These are phyloP conservation scores for Myotis planiceps DNA, from an alignment of 2,797 vertebrate genomes.

Conservation along the genomic window DNA sequence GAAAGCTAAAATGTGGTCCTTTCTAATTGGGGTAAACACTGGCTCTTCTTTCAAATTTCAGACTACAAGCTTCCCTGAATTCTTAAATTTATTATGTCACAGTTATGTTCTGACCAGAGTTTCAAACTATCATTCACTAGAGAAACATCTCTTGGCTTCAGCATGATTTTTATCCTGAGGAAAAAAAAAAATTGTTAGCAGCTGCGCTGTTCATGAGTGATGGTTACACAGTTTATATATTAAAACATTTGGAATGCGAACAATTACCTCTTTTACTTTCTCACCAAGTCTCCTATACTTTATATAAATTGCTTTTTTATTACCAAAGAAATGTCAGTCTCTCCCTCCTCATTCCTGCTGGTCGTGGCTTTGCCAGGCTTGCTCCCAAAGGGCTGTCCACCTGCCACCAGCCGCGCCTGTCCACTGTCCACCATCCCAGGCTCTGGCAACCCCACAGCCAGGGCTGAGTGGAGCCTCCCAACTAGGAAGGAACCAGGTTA, in stretches of 20 bases:
- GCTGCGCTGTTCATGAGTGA: slow-evolving; percentile 91
- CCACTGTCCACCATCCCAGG: slow-evolving; percentile 73
- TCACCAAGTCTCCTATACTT: slow-evolving; percentile 87
- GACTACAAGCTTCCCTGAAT: slow-evolving; percentile 69
- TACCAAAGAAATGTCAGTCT: slow-evolving; percentile 84
- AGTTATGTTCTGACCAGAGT: slow-evolving; percentile 83
- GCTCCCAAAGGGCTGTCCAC: slow-evolving; percentile 39
- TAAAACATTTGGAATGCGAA: slow-evolving; percentile 95
- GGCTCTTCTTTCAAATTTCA: slow-evolving; percentile 79
- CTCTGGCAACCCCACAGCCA: slow-evolving; percentile 48
- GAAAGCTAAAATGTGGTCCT: slow-evolving; percentile 75
- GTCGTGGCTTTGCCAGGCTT: not conserved
- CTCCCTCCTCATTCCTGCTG: not conserved
- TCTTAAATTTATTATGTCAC: slow-evolving; percentile 83
- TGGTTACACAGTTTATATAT: slow-evolving; percentile 93
- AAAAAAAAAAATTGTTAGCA: slow-evolving; percentile 92
- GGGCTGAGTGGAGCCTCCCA: not conserved
- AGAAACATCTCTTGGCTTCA: slow-evolving; percentile 92
- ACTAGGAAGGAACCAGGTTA: slow-evolving; percentile 51
- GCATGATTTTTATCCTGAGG: slow-evolving; percentile 93
- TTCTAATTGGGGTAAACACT: slow-evolving; percentile 81
- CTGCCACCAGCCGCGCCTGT: slow-evolving; percentile 70
- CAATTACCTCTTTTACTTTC: slow-evolving; percentile 94
- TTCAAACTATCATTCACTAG: slow-evolving; percentile 83
- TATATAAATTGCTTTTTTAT: slow-evolving; percentile 87